Conservation (phyloP, 2,113 vertebrate species). For the Anhinga anhinga region DNA sequence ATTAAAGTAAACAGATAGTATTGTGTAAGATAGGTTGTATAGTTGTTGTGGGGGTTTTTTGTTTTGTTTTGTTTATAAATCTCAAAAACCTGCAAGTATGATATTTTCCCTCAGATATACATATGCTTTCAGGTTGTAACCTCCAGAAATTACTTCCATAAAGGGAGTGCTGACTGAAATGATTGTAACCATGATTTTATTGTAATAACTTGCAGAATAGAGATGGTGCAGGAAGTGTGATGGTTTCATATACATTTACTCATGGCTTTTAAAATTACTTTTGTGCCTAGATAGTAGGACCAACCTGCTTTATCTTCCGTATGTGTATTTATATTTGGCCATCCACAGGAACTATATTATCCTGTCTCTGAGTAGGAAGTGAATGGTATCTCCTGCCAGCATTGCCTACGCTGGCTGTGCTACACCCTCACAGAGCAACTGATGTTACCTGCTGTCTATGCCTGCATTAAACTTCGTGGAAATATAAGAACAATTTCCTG, state of each 20-base stretch:
- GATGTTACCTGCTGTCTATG: not conserved
- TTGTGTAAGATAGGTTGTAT: not conserved
- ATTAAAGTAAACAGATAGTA: not conserved
- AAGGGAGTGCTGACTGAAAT: not conserved
- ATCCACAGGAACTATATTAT: not conserved
- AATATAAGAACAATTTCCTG: not conserved
- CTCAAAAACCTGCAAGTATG: not conserved
- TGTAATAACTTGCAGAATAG: not conserved
- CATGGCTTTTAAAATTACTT: conserved; percentile 11
- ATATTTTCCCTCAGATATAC: not conserved
- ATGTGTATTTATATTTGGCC: not conserved
- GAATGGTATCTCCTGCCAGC: not conserved
- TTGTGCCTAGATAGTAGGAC: not conserved
- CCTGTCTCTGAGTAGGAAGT: not conserved
- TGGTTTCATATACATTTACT: not conserved
- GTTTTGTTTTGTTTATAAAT: not conserved
- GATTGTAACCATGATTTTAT: not conserved
- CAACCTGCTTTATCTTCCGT: not conserved
- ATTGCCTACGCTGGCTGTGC: not conserved
- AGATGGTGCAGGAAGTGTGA: not conserved
- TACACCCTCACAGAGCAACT: not conserved
- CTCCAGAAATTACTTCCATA: conserved; percentile 6
- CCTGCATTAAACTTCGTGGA: not conserved
- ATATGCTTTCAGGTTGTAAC: not conserved
- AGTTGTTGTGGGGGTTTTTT: not conserved